phyloP scores from a whole-genome alignment of 2,113 vertebrate genomes.

The Oncorhynchus keta region DNA sequence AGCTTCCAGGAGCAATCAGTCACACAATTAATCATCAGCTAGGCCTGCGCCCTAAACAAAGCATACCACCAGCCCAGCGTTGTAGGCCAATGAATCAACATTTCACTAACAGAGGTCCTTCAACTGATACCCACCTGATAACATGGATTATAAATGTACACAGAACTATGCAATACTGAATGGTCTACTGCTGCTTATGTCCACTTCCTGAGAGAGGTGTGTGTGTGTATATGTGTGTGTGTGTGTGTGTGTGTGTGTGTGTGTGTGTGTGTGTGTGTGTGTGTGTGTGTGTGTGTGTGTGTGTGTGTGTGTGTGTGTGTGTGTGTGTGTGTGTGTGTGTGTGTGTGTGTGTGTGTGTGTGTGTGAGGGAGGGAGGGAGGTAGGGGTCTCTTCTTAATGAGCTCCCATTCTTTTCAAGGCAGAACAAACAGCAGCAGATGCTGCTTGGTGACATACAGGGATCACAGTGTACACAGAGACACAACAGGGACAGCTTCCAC shows the following conservation, averaged over 20 bases:
- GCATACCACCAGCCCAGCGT: neutral
- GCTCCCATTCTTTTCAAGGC: constrained; percentile 34
- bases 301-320: neutral
- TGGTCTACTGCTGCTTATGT: neutral
- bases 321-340: neutral
- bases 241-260: neutral
- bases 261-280: neutral
- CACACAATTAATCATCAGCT: too few relatives aligned
- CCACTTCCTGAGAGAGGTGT: neutral
- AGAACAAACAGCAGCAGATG: constrained; percentile 70
- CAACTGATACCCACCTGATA: neutral
- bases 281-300: neutral
- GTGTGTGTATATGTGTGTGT: neutral
- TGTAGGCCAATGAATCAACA: neutral
- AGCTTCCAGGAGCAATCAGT: too few relatives aligned
- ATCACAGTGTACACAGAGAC: constrained; percentile 48
- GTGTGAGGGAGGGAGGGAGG: neutral
- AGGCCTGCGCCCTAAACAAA: neutral
- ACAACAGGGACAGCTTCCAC: constrained; percentile 21
- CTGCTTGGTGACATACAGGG: constrained; percentile 50
- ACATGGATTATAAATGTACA: neutral
- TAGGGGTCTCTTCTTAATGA: constrained; percentile 35
- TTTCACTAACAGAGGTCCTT: neutral
- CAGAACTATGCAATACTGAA: neutral
- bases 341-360: neutral